Evolutionary conservation across 2,797 vertebrate species (phyloP).

Genomic region (Pterois miles): DNA sequence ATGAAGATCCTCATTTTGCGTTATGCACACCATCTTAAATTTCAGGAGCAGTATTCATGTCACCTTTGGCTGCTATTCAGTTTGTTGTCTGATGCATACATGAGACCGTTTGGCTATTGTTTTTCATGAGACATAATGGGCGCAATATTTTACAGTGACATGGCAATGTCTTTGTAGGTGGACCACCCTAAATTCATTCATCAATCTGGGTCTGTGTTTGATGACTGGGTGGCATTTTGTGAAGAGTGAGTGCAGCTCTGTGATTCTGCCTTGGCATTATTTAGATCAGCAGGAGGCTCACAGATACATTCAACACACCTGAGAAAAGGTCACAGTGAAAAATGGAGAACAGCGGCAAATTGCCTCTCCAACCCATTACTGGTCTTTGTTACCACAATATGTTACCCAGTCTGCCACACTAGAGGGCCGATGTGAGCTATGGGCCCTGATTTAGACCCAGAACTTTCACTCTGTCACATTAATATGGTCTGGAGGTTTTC

Average conservation of each 20-base stretch:
- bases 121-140: slow-evolving; percentile 70
- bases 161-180: slow-evolving; percentile 71
- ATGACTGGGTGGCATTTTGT: slow-evolving; percentile 78
- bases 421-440: slow-evolving; percentile 44
- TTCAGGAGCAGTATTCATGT: slow-evolving; percentile 35
- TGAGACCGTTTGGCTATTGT: slow-evolving; percentile 63
- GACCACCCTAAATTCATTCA: slow-evolving; percentile 73
- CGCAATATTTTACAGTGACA: slow-evolving; percentile 75
- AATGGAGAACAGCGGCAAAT: slow-evolving; percentile 81
- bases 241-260: slow-evolving; percentile 70
- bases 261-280: slow-evolving; percentile 76
- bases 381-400: slow-evolving; percentile 61
- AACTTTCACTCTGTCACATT: slow-evolving; percentile 51
- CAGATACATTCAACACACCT: slow-evolving; percentile 79
- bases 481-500: slow-evolving; percentile 37
- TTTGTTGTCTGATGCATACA: slow-evolving; percentile 62
- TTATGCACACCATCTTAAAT: slow-evolving; percentile 35
- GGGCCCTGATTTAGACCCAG: slow-evolving; percentile 51
- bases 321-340: slow-evolving; percentile 84
- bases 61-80: slow-evolving; percentile 47
- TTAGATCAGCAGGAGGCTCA: slow-evolving; percentile 74
- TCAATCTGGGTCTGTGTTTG: slow-evolving; percentile 71
- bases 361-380: slow-evolving; percentile 78
- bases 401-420: slow-evolving; percentile 57
- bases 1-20: slow-evolving; percentile 43